Base-by-base conservation (phyloP, 2,113 vertebrate genomes). In the Salvelinus fontinalis region DNA sequence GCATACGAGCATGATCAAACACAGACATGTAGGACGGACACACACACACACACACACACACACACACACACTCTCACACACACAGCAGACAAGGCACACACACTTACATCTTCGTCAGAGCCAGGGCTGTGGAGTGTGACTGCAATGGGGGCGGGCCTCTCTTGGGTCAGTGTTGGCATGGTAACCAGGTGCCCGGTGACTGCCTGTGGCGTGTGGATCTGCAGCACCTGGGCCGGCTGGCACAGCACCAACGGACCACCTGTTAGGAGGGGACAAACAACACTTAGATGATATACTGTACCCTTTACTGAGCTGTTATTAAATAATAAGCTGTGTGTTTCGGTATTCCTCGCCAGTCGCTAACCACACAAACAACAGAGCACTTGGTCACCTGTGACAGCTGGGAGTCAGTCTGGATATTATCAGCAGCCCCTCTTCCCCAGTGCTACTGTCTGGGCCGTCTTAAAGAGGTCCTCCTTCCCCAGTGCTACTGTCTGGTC, bases 241-340 rank as follows among this genome's bases (percentile, higher is more conserved):
- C 95, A 90, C 49, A 98, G 91, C 89, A 97, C 77, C 76, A 96
- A 78, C 0, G 94, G 88, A 2, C 82, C 92, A 83, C 94, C 97
- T 99, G 85, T 20, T 71, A 74, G 76, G 64, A 76, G 27, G 64
- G 24, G 77, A 26, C 51, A 20, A 26, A 59, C 27, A 18, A 51
- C 69, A 70, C 67, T 44, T 22, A 72, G 44, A 34, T 65, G 4
- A 69, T n/a, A 73, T 24, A 44, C 39, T 39, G 7, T 39, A 75
- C 14, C 57, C 67, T 13, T 31, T 27, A 74, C 79, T 16, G 71
- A 82, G 82, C 27, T 67, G 67, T 81, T 22, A 77, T 73, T 67
- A 44, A 81, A 69, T 16, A 22, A 62, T 8, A 62, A 16, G 59
- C 54, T 3, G 54, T 57, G 54, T 20, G 54, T 57, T 1, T 57